phyloP scores from a whole-genome alignment of 2,113 vertebrate genomes.

The Notothenia rossii region DNA sequence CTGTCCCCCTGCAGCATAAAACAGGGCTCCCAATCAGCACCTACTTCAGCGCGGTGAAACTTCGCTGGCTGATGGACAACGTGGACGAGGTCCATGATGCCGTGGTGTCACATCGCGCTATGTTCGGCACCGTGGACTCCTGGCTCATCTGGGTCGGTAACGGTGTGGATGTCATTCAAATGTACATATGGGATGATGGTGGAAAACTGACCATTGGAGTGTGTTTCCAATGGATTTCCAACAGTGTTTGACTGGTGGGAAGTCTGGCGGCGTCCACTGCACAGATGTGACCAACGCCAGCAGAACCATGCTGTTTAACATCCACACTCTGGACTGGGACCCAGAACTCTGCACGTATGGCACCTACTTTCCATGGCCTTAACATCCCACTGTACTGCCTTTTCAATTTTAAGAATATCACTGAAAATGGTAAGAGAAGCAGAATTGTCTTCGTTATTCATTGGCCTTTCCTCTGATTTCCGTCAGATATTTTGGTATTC shows the following conservation, averaged over 20 bases:
- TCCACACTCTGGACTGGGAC: conserved; percentile 94
- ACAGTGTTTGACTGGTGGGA: conserved; percentile 94
- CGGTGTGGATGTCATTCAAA: background rate
- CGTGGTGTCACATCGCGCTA: conserved; percentile 86
- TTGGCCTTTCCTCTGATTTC: background rate
- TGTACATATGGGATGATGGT: background rate
- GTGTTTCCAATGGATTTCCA: background rate
- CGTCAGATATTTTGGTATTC: conserved; percentile 93
- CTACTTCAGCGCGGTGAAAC: conserved; percentile 97
- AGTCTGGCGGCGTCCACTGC: conserved; percentile 92
- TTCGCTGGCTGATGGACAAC: conserved; percentile 98
- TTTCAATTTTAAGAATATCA: too few species aligned
- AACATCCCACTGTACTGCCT: too few species aligned
- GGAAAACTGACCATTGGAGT: background rate
- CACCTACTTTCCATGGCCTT: background rate
- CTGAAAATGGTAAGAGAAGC: background rate
- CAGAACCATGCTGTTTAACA: conserved; percentile 96
- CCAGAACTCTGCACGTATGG: conserved; percentile 92
- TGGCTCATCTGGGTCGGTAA: conserved; percentile 95
- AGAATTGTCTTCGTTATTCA: background rate
- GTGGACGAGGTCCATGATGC: conserved; percentile 87
- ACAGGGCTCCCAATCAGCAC: conserved; percentile 98
- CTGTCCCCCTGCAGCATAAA: conserved; percentile 84
- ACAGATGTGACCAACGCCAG: conserved; percentile 96
- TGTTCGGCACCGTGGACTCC: conserved; percentile 97